Base-by-base conservation (phyloP, 2,888 invertebrate species). In the Tuberolachnus salignus region DNA sequence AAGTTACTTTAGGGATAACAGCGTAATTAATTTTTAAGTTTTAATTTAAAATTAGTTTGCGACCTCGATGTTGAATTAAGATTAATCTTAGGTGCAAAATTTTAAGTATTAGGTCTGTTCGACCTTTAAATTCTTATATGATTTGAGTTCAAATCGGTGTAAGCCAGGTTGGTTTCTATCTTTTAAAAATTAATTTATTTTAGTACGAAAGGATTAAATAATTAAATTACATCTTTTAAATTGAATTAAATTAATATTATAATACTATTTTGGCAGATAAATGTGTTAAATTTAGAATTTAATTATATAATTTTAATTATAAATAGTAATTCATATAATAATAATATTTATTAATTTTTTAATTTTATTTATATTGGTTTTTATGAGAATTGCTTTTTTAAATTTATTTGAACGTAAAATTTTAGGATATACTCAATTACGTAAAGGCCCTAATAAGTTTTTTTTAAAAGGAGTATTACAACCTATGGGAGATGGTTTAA, bases 41-140 rank as follows among this genome's bases (percentile, higher is more conserved):
- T n/a, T n/a, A 91, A 91, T 88, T 89, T 92, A 91, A 89, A 91
- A 90, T 44, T 44, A 44, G 44, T 9, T 92, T 92, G 90, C 90
- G 91, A 92, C 92, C 92, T 93, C 92, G 92, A 93, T 93, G 92
- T 92, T 93, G 92, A 91, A 92, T 92, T 92, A 92, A 90, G 88
- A 85, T 88, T 87, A 88, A 88, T 87, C 87, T 88, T 88, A 87
- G 88, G 88, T 88, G 91, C 84, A 92, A 89, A 86, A 87, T 88
- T 88, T 90, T 87, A 88, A 87, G 87, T 86, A 87, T 90, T 91
- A 89, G 88, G 90, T 90, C 91, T 92, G 92, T 92, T 92, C 91
- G 91, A 92, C 91, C 89, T 89, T 91, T 91, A 89, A 91, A 90
- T 89, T 89, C 89, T 91, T 92, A 92, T 92, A 91, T 92, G 92